Evolutionary conservation across 1,140 invertebrate species (phyloP).

Genomic region (Venturia canescens): DNA sequence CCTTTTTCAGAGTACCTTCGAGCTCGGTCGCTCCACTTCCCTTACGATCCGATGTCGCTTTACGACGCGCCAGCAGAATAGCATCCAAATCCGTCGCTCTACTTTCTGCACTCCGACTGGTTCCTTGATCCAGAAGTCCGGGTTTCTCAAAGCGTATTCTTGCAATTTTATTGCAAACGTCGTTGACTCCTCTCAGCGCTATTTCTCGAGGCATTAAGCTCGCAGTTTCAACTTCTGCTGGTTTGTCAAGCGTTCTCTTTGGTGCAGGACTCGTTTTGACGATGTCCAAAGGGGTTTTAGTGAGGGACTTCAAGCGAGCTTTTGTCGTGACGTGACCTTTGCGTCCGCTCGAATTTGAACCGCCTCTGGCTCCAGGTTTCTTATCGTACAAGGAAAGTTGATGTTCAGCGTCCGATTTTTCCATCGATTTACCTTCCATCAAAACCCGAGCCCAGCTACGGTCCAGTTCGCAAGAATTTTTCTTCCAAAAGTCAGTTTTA

Average conservation of each 20-base stretch:
- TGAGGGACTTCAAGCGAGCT: not conserved
- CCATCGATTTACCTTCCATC: conserved; percentile 17
- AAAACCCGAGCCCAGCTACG: conserved; percentile 30
- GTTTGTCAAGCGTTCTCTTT: not conserved
- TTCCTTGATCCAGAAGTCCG: not conserved
- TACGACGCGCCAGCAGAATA: not conserved
- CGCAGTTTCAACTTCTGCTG: too few species aligned
- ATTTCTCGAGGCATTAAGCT: not conserved
- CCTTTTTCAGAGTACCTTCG: not conserved
- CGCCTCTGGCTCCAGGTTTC: not conserved
- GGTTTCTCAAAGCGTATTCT: not conserved
- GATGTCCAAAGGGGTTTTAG: conserved; percentile 13
- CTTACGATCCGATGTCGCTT: not conserved
- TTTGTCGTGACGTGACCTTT: not conserved
- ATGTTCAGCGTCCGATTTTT: not conserved
- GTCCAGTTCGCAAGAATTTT: conserved; percentile 12
- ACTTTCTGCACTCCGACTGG: not conserved
- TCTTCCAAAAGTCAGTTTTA: conserved; percentile 24
- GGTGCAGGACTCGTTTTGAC: conserved; percentile 10
- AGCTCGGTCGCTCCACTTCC: not conserved
- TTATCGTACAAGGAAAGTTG: not conserved
- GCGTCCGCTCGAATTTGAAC: not conserved
- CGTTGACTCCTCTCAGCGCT: not conserved
- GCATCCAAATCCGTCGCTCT: not conserved
- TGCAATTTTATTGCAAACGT: not conserved